Conservation (phyloP, 2,797 vertebrate genomes). For the Falco biarmicus region DNA sequence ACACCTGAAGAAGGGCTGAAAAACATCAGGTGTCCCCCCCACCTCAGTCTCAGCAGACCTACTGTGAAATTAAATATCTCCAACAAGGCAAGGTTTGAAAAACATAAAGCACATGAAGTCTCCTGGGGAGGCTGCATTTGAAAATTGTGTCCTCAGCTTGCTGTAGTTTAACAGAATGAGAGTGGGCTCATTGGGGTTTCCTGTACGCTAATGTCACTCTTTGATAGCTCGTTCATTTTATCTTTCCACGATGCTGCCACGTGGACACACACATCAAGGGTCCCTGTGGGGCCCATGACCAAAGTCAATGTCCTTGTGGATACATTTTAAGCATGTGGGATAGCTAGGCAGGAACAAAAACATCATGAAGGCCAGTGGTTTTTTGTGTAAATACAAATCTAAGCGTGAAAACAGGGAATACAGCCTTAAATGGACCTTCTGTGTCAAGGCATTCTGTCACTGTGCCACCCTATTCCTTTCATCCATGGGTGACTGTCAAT, state of each 20-base stretch:
- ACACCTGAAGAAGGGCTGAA: background rate
- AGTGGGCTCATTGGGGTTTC: background rate
- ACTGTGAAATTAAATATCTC: background rate
- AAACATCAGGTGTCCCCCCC: background rate
- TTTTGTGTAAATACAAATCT: background rate
- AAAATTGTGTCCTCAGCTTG: background rate
- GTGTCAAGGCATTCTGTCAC: background rate
- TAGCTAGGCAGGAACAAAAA: background rate
- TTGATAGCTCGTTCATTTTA: background rate
- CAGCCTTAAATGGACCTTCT: background rate
- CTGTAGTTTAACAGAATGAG: background rate
- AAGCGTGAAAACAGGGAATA: background rate
- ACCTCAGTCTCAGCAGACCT: background rate
- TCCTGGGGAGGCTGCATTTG: background rate
- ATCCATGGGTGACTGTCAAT: no score
- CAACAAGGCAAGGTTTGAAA: background rate
- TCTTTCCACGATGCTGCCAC: background rate
- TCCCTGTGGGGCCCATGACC: background rate
- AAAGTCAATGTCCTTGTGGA: background rate
- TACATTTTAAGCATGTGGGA: background rate
- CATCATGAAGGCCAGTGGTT: background rate
- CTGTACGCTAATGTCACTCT: background rate
- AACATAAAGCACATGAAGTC: background rate
- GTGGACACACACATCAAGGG: background rate
- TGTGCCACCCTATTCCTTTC: no score